These are phyloP conservation scores for Acipenser transmontanus DNA, from an alignment of 2,797 vertebrate species.

Conservation along the genomic window DNA sequence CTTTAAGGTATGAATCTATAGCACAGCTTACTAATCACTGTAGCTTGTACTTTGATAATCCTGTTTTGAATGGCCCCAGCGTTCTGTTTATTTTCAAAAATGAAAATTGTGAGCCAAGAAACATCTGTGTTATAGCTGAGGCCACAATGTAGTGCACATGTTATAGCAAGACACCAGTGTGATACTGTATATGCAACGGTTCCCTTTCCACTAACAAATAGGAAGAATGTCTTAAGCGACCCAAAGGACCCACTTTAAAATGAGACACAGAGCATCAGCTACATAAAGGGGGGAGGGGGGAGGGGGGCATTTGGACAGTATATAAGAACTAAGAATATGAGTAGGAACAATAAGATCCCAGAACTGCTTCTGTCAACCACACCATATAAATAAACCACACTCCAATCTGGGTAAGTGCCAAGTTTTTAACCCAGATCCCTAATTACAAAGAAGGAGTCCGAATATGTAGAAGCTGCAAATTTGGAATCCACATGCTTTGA, in stretches of 20 bases:
- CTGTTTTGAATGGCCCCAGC: slow-evolving; percentile 38
- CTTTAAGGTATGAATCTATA: no score
- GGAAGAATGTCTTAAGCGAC: neutral
- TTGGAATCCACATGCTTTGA: no score
- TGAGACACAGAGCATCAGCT: neutral
- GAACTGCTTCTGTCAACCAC: neutral
- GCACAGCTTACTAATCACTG: no score
- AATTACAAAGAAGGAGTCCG: no score
- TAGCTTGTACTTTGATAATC: slow-evolving; percentile 49
- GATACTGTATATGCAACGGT: neutral
- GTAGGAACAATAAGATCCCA: neutral
- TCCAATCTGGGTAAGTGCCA: no score
- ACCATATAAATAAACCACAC: neutral
- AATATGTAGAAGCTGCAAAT: no score
- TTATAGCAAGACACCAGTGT: neutral
- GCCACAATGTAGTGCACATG: slow-evolving; percentile 30
- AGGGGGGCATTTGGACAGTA: neutral
- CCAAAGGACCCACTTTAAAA: neutral
- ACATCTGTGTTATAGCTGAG: slow-evolving; percentile 48
- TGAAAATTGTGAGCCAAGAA: slow-evolving; percentile 23
- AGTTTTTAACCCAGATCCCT: no score
- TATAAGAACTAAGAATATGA: neutral
- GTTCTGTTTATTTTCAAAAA: slow-evolving; percentile 50
- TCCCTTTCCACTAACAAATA: neutral
- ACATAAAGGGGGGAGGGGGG: neutral